A percentile compares a stretch with the other conserved stretches of the same genome.
Evolutionary conservation across 2,113 vertebrate species (phyloP).

Genomic region (Jaculus jaculus): DNA sequence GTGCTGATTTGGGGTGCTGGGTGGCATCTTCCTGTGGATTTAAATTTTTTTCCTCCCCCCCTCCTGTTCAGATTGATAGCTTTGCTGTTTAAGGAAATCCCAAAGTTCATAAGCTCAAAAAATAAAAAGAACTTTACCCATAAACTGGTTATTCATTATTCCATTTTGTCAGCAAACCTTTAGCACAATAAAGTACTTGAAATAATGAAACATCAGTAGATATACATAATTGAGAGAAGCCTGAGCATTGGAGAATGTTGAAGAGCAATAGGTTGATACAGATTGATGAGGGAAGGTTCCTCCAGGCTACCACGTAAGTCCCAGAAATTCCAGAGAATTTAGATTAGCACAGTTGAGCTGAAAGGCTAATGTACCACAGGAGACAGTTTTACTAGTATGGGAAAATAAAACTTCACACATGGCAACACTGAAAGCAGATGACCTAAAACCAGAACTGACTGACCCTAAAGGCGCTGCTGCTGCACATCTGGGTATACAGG

Average conservation of each 20-base stretch:
- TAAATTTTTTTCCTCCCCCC: too few relatives aligned
- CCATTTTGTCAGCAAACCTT: constrained; percentile 14
- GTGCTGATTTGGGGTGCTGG: too few relatives aligned
- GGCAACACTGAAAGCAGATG: background rate
- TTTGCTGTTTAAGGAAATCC: too few relatives aligned
- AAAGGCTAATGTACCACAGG: background rate
- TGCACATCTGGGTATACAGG: accelerated
- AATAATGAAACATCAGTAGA: background rate
- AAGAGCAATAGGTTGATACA: background rate
- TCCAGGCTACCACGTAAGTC: background rate
- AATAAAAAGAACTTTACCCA: too few relatives aligned
- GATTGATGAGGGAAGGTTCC: background rate
- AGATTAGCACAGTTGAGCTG: background rate
- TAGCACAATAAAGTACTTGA: background rate
- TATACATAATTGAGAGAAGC: background rate
- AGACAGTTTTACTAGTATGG: background rate
- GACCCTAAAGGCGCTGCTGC: background rate
- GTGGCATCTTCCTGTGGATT: too few relatives aligned
- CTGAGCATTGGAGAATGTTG: background rate
- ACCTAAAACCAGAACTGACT: background rate
- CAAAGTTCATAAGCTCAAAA: too few relatives aligned
- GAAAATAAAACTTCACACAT: background rate
- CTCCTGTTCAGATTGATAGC: too few relatives aligned
- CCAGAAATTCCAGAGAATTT: background rate
- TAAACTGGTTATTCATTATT: background rate